These are phyloP conservation scores for Antennarius maculatus DNA, from an alignment of 2,797 vertebrate genomes.

Conservation along the genomic window DNA sequence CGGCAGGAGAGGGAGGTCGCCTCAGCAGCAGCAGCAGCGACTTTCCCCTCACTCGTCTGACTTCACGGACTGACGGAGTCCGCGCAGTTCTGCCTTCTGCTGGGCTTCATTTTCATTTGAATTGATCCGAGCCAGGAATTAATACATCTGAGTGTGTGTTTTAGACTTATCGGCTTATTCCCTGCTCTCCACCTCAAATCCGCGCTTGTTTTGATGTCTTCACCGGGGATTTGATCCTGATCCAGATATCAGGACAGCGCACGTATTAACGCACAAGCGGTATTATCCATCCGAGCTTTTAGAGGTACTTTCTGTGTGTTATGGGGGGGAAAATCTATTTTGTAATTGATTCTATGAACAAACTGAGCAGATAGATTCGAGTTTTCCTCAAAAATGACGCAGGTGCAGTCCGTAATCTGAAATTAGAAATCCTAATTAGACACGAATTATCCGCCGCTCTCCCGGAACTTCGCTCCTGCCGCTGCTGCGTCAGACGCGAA, in stretches of 20 bases:
- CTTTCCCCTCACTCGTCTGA: slow-evolving; percentile 34
- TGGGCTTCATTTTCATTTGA: slow-evolving; percentile 58
- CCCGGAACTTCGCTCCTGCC: slow-evolving; percentile 18
- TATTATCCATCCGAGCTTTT: slow-evolving; percentile 37
- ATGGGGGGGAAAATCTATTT: slow-evolving; percentile 51
- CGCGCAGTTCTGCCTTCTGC: slow-evolving; percentile 37
- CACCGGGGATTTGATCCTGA: slow-evolving; percentile 53
- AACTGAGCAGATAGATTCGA: slow-evolving; percentile 2
- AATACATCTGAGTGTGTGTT: slow-evolving; percentile 71
- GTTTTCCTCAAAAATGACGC: slow-evolving; percentile 14
- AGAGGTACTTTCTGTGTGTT: neutral
- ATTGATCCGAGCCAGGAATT: slow-evolving; percentile 63
- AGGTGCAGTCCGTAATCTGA: slow-evolving; percentile 11
- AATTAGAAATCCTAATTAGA: slow-evolving; percentile 42
- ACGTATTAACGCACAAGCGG: slow-evolving; percentile 46
- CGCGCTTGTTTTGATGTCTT: slow-evolving; percentile 68
- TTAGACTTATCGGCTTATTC: slow-evolving; percentile 73
- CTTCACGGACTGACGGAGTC: slow-evolving; percentile 36
- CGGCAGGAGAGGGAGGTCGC: slow-evolving; percentile 11
- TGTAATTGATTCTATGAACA: slow-evolving; percentile 47
- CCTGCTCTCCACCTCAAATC: slow-evolving; percentile 63
- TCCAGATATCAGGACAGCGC: slow-evolving; percentile 45
- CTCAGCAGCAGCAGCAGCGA: slow-evolving; percentile 2
- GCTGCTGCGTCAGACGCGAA: slow-evolving; percentile 38
- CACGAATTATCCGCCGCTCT: slow-evolving; percentile 16